Base-by-base conservation (phyloP, 1,140 invertebrate species). In the Diachasmimorpha longicaudata region DNA sequence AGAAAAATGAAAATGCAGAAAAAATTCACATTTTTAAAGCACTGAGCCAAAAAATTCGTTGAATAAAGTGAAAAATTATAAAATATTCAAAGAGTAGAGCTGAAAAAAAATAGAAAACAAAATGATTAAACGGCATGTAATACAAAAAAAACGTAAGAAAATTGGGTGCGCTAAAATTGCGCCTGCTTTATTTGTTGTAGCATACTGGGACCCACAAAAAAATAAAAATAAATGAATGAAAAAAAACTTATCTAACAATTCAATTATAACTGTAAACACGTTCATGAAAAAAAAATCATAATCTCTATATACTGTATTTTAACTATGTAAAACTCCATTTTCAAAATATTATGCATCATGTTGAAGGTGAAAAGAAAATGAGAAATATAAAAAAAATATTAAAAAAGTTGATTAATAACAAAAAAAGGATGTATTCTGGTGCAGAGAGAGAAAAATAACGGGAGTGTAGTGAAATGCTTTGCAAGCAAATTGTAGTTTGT, bases 201-300 rank as follows among this genome's bases (percentile, higher is more conserved):
- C 46, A 78, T 76, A 77, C 55, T 75, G 83, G 83, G 84, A 81
- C 84, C 84, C 83, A 84, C 83, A 71, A 70, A 75, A n/a, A 68
- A 68, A 68, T 63, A 63, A 23, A 63, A 63, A 63, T 16, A 39
- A 66, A 66, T 66, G 58, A 66, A 68, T 42, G 14, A 39, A 68
- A 68, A 68, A 63, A 63, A 78, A 81, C 77, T 77, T 81, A 78
- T 82, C 77, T 84, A 82, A 81, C 58, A 71, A 83, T 70, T 79
- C 68, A 71, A 74, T 76, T 74, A 75, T 77, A 63, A 79, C 72
- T 78, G 58, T 72, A 80, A 72, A 81, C 77, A 80, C 67, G 76
- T 79, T 73, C 46, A 75, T 52, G 48, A 80, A 72, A 78, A 75
- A 16, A 63, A 79, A 80, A 74, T 72, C 74, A 75, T 82, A 81